Evolutionary conservation across 1,140 invertebrate species (phyloP), one percentile per base, ranked within the genome.

Genomic region (Lerema accius): DNA sequence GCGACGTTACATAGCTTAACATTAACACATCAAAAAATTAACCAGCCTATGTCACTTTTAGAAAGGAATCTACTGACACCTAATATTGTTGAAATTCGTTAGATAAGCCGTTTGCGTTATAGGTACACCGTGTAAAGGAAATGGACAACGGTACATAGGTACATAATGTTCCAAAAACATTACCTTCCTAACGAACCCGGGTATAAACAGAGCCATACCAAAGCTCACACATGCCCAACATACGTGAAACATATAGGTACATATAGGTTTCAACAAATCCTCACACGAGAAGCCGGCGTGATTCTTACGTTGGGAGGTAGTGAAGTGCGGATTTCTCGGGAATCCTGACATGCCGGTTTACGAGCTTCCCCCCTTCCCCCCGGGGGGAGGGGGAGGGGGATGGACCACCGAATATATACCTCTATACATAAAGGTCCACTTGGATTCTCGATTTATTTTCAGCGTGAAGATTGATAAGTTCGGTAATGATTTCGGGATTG

Each of bases 261-360:
- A n/a, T 67, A 67, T 63, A 71, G 40, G 53, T 75, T 77, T 75
- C 76, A 78, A 80, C 76, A 86, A 86, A 88, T 86, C 85, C 75
- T 76, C 82, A 73, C 67, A 56, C 64, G 67, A 76, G 70, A 76
- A 71, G 69, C 35, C 63, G 77, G 75, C 82, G 83, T 88, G 83
- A 88, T 87, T 87, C 84, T 74, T 76, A 65, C 76, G 70, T 76
- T 72, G 73, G 65, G 76, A 77, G 78, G 65, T 78, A 79, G 78
- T 79, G 84, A 84, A 81, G 80, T 84, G 82, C 67, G 84, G 84
- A 87, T 87, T 85, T 82, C 70, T 72, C 43, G 73, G 72, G 82
- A 87, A 84, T 85, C 83, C 82, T 76, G 73, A 75, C 83, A 83
- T 84, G 80, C 82, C 78, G 73, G 76, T 84, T 86, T 86, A 84